Base-by-base conservation (phyloP, 2,113 vertebrate species). In the Miniopterus natalensis region DNA sequence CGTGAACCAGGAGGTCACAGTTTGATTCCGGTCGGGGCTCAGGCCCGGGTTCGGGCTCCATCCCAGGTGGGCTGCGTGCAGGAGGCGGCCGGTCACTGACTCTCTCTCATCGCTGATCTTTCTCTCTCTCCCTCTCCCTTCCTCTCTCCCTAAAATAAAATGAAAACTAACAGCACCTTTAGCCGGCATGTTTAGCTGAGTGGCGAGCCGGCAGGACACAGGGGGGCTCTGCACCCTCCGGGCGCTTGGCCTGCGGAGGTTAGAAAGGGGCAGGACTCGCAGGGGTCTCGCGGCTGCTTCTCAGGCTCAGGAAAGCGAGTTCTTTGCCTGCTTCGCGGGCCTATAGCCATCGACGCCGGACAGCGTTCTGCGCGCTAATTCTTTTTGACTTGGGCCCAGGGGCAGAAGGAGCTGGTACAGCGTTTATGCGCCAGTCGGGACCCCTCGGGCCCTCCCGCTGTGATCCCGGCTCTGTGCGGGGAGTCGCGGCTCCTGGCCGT, bases 381-480 rank as follows among this genome's bases (percentile, higher is more conserved):
- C n/a, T 53, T 75, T 90, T 75, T n/a, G 49, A 36, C 90, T 8
- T 36, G 10, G 45, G 23, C 89, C 65, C 83, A 59, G 31, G 49
- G 27, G 75, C 17, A 77, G 40, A 90, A 45, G 9, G 15, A 73
- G 73, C 78, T 88, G 78, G 59, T 25, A 93, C 80, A 77, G 88
- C 71, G 70, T 89, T 96, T 89, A 71, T 29, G 88, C 68, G 17
- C 68, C 49, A 73, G 47, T 84, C 80, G 84, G 78, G 73, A 63
- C n/a, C 15, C 53, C 36, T 89, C 42, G 6, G 51, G 53, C 63
- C 40, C 18, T 80, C 51, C 27, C 59, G 11, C 40, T 73, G 74
- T 86, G 70, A 85, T 86, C 74, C 91, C 45, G 36, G 47, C 73
- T 92, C 49, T 70, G 53, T 63, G 61, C 31, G 36, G 49, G 36